Conservation (phyloP, 2,797 vertebrate genomes). For the Phalloptychus januarius region DNA sequence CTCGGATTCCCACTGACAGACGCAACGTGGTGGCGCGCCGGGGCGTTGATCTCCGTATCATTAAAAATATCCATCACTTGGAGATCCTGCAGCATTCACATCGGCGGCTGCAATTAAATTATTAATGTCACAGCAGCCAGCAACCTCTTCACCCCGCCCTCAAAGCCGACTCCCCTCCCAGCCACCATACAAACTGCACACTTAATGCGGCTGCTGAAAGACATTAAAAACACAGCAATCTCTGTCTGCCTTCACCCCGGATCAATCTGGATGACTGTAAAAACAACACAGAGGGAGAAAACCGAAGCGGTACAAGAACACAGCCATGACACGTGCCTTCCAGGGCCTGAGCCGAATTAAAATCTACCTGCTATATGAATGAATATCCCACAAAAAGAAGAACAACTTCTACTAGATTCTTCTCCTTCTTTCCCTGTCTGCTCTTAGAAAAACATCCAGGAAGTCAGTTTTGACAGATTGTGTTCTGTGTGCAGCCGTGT, state of each 20-base stretch:
- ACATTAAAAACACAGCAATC: conserved; percentile 75
- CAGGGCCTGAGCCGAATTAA: conserved; percentile 7
- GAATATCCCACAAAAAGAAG: conserved; percentile 34
- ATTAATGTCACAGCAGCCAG: conserved; percentile 71
- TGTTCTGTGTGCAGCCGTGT: neutral
- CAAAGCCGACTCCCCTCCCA: too few relatives aligned
- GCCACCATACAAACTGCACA: conserved; percentile 47
- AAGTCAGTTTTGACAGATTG: neutral
- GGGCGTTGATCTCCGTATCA: conserved; percentile 71
- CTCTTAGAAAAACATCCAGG: conserved; percentile 2
- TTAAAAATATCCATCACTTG: conserved; percentile 74
- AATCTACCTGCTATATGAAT: conserved; percentile 42
- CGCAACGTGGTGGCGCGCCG: conserved; percentile 13
- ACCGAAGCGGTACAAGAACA: conserved; percentile 36
- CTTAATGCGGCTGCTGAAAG: conserved; percentile 73
- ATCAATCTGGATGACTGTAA: conserved; percentile 69
- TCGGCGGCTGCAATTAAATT: conserved; percentile 77
- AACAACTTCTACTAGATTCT: conserved; percentile 32
- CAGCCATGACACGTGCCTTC: neutral
- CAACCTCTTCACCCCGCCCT: conserved; percentile 2
- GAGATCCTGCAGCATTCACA: conserved; percentile 66
- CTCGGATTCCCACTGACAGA: conserved; percentile 60
- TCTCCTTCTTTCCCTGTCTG: conserved; percentile 11
- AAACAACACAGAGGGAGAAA: conserved; percentile 54
- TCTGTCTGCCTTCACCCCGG: conserved; percentile 69